A percentile compares a stretch with the other conserved stretches of the same genome.
Conservation (phyloP, 1,140 invertebrate species). For the Euschistus heros region DNA sequence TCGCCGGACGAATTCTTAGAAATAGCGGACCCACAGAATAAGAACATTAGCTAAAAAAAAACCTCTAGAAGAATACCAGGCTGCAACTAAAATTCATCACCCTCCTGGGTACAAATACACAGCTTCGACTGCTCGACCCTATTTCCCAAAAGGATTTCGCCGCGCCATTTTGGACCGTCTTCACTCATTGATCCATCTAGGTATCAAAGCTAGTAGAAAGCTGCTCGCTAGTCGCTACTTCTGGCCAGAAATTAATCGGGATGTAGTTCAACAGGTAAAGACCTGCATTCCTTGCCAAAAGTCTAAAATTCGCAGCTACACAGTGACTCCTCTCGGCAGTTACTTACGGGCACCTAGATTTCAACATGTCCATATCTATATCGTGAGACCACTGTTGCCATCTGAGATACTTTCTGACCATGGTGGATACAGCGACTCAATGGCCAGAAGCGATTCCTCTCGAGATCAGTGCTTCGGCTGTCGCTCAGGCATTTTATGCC, state of each 20-base stretch:
- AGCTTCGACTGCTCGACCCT: background rate
- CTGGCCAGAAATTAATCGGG: too few species aligned
- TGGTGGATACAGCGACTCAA: background rate
- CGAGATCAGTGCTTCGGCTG: background rate
- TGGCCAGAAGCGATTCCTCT: background rate
- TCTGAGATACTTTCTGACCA: background rate
- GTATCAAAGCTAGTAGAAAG: too few species aligned
- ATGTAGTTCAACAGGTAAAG: too few species aligned
- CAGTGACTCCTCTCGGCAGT: background rate
- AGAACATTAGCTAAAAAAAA: too few species aligned
- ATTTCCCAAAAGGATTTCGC: background rate
- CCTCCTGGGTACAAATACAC: background rate
- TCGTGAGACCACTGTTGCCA: background rate
- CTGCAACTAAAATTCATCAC: background rate
- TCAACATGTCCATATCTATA: background rate
- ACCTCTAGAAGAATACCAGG: too few species aligned
- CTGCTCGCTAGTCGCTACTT: too few species aligned
- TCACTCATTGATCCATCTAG: too few species aligned
- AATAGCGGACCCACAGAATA: too few species aligned
- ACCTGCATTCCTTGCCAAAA: too few species aligned
- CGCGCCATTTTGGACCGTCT: background rate
- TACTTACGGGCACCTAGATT: background rate
- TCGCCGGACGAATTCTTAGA: background rate
- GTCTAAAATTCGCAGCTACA: background rate
- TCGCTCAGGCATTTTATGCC: too few species aligned